These are phyloP conservation scores for Chironomus striatipennis DNA, from an alignment of 1,140 invertebrate genomes.

Conservation along the genomic window DNA sequence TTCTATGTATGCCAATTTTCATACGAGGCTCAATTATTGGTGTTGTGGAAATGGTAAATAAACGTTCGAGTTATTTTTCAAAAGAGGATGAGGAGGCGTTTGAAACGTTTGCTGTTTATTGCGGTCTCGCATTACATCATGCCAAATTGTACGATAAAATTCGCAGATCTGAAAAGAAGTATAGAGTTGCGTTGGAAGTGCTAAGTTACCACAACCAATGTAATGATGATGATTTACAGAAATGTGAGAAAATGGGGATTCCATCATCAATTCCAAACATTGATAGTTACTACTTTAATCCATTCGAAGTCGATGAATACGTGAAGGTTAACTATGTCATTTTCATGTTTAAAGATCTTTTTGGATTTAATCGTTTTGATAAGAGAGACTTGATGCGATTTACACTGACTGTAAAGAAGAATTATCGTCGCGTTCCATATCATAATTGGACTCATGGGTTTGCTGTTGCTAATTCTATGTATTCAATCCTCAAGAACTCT, in stretches of 20 bases:
- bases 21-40: constrained; percentile 66
- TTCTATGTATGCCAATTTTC: constrained; percentile 80
- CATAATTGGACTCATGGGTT: constrained; percentile 85
- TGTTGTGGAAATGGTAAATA: constrained; percentile 85
- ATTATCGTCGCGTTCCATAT: constrained; percentile 72
- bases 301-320: constrained; percentile 55
- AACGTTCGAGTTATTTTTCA: constrained; percentile 57
- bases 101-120: constrained; percentile 76
- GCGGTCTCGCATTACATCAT: constrained; percentile 74
- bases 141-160: constrained; percentile 81
- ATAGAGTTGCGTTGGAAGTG: constrained; percentile 71
- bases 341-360: constrained; percentile 72
- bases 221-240: constrained; percentile 56
- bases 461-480: constrained; percentile 76
- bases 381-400: constrained; percentile 56
- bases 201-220: constrained; percentile 76
- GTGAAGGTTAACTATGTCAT: constrained; percentile 62
- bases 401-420: constrained; percentile 70
- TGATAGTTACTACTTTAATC: constrained; percentile 61
- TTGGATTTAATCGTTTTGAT: constrained; percentile 52
- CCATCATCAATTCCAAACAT: constrained; percentile 38
- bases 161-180: constrained; percentile 72
- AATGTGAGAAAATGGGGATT: constrained; percentile 40
- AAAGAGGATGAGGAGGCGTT: constrained; percentile 73
- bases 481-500: constrained; percentile 58